Evolutionary conservation across 2,113 vertebrate species (phyloP), one percentile per base, ranked within the genome.

Genomic region (Calidris pygmaea): DNA sequence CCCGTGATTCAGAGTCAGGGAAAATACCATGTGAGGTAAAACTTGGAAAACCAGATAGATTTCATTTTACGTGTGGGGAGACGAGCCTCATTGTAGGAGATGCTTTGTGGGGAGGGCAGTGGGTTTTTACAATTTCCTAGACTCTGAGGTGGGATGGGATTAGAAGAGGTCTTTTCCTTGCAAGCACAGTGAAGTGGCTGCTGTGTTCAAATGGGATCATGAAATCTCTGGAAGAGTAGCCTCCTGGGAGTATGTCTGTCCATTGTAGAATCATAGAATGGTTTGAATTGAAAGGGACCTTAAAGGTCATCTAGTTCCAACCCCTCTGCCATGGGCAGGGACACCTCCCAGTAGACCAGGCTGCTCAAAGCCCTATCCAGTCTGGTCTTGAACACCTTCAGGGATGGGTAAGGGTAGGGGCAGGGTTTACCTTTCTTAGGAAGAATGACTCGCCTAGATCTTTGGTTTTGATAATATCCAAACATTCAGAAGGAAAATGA

Each of bases 1-100:
- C 20, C 70, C 2, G 0, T 96, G 96, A 96, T 91, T 97, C 94
- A 97, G 34, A 93, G 86, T 85, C 74, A 95, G 84, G 59, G 67
- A 82, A 77, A 91, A 89, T 12, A n/a, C n/a, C 86, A 55, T 3
- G 84, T 66, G 86, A 87, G 37, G 34, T 10, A 76, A 72, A 81
- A 24, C 35, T 34, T 27, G 67, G 70, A 72, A 85, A 85, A 86
- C 5, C 3, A 67, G 59, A 63, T 32, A 3, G 3, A 4, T 39
- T 45, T 4, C 43, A 71, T 30, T 1, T 18, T 59, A 32, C 8
- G 5, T 0, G 0, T 27, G 9, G 32, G 55, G 30, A 48, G 12
- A 50, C 0, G 7, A 34, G 29, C 43, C 22, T 65, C 13, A 1
- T 30, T 0, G 1, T 20, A 75, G 39, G 56, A 91, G 30, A 29